Percentiles rank a stretch among this genome's conserved stretches.
phyloP scores from a whole-genome alignment of 2,113 vertebrate genomes.

The Apodemus sylvaticus region DNA sequence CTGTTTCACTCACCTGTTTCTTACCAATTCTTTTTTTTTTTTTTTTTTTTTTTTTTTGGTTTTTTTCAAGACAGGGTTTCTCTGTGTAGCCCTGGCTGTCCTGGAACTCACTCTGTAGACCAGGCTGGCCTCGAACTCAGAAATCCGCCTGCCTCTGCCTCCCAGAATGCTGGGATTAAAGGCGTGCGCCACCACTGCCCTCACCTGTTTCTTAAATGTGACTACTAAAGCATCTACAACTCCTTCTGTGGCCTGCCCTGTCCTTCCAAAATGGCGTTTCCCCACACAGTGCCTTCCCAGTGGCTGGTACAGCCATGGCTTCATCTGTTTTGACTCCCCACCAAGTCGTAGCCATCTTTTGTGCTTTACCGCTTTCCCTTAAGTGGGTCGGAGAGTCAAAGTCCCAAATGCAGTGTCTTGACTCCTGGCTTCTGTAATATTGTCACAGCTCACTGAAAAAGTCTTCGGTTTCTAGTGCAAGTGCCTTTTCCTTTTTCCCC shows the following conservation, averaged over 20 bases:
- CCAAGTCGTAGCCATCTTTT: not conserved
- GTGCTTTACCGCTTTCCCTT: not conserved
- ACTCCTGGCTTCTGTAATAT: not conserved
- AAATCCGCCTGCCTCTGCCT: too few species aligned
- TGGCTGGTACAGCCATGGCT: not conserved
- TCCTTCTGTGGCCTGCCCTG: not conserved
- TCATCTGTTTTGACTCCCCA: not conserved
- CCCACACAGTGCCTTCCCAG: not conserved
- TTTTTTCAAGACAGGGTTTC: too few species aligned
- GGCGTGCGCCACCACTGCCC: too few species aligned
- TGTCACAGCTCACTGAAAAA: slow-evolving; percentile 22
- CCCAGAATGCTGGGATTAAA: too few species aligned
- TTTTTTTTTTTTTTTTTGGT: too few species aligned
- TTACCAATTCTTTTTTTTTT: too few species aligned
- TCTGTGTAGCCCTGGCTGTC: too few species aligned
- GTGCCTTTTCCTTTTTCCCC: not conserved
- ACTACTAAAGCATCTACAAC: not conserved
- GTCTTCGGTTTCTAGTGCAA: not conserved
- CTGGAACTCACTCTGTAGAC: too few species aligned
- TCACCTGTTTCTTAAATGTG: too few species aligned
- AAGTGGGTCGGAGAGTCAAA: not conserved
- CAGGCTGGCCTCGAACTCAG: too few species aligned
- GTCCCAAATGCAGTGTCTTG: not conserved
- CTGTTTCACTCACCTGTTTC: not conserved
- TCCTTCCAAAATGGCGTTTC: not conserved